Evolutionary conservation across 2,113 vertebrate genomes (phyloP), one percentile per base, ranked within the genome.

Genomic region (Clarias gariepinus): DNA sequence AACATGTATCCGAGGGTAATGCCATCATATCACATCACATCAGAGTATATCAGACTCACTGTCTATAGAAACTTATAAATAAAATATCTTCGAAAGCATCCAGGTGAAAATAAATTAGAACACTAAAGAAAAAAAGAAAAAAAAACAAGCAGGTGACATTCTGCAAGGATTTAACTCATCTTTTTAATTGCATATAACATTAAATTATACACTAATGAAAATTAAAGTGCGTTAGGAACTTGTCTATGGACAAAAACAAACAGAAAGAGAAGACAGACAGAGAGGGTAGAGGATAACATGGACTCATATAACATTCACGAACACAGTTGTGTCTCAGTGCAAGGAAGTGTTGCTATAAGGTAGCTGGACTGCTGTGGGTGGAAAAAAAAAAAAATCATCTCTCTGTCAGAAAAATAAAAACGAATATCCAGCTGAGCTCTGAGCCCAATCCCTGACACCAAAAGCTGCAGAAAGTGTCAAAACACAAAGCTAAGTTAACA

Each of bases 381-480:
- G 61, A 60, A 81, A 81, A 77, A 64, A 85, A n/a, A n/a, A 76
- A 63, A 77, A 64, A 85, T 64, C 55, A 53, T 47, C 57, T 63
- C n/a, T 60, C 28, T n/a, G 21, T 60, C 69, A 87, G n/a, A 60
- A 87, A 83, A 83, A 63, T 60, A 81, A 79, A 81, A 16, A 25
- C 25, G 30, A 33, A 21, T 52, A 83, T 77, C 60, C 81, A 87
- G 69, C 71, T 73, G 36, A 81, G 66, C 10, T 25, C 66, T 52
- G 66, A 61, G 64, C 33, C 53, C 19, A 81, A 68, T 81, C n/a
- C 57, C 63, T 55, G 69, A 76, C 57, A 76, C 4, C 21, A 16
- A 63, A 66, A 36, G 28, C 61, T 64, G 23, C 69, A 66, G 18
- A 64, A 77, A 64, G 8, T n/a, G 79, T 82, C 57, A 61, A 76